Evolutionary conservation across 2,888 invertebrate species (phyloP), one percentile per base, ranked within the genome.

Genomic region (Drosophila meridiana): DNA sequence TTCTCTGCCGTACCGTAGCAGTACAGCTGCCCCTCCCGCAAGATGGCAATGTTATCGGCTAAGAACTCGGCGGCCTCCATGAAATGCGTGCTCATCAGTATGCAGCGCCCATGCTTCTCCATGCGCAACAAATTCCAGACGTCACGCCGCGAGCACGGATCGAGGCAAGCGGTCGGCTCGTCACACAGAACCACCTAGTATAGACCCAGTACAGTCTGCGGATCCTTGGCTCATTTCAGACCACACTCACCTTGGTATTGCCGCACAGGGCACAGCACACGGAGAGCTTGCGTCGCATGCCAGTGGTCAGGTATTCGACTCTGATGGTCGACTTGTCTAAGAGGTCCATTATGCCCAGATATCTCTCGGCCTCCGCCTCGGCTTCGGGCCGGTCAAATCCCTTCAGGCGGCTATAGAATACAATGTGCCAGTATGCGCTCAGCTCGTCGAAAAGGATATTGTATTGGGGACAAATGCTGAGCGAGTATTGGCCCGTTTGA

Each of bases 21-120:
- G 82, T 96, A 95, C 42, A 97, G 92, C 30, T 95, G 94, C 0
- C 97, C 97, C 38, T 95, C 95, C 0, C 96, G 95, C 96, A 98
- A 96, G 64, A 98, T 97, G 14, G 96, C 97, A 65, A 97, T 96
- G 47, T 97, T 94, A 92, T 97, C 97, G 0, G 97, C 97, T 2
- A 97, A 94, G 58, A 96, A 94, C 91, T 97, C 97, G 2, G 97
- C 97, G 92, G 97, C 97, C 87, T 97, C 97, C 97, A 97, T 97
- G 91, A 96, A 97, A 92, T 97, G 96, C 0, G 97, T 97, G 0
- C 96, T 96, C 65, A 98, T 93, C 52, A 98, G 94, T 91, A 98
- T 95, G 0, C 97, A 96, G 13, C 97, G 94, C 40, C 95, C 96
- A 84, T 93, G 93, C 84, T 96, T 96, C 82, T 96, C 95, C 77